These are phyloP conservation scores for Trichomycterus rosablanca DNA, from an alignment of 2,113 vertebrate genomes.

Conservation along the genomic window DNA sequence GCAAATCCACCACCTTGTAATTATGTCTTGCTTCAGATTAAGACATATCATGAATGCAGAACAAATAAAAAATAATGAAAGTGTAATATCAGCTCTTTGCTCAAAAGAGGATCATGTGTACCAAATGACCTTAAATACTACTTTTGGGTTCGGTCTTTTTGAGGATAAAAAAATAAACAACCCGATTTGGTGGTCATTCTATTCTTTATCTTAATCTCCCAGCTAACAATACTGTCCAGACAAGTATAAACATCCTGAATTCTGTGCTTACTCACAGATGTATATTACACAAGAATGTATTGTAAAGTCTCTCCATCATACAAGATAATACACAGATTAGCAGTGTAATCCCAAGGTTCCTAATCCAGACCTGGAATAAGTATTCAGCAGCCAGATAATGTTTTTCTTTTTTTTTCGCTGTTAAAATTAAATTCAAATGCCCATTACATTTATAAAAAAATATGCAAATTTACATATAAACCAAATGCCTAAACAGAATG, in stretches of 20 bases:
- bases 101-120: conserved; percentile 55
- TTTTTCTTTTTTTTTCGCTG: no score
- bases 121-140: neutral
- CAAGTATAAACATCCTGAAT: conserved; percentile 50
- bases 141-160: conserved; percentile 10
- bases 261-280: conserved; percentile 30
- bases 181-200: neutral
- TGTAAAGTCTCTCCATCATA: conserved; percentile 45
- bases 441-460: no score
- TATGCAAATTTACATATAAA: no score
- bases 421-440: no score
- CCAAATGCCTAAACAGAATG: no score
- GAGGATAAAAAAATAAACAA: conserved; percentile 38
- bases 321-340: conserved; percentile 45
- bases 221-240: conserved; percentile 23
- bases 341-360: conserved; percentile 38
- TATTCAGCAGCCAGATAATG: conserved; percentile 33
- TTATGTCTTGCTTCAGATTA: conserved; percentile 49
- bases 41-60: conserved; percentile 50
- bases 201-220: conserved; percentile 45
- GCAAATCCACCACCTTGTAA: conserved; percentile 29
- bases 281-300: conserved; percentile 41
- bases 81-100: conserved; percentile 49
- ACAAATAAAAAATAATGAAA: conserved; percentile 52
- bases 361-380: conserved; percentile 49